Base-by-base conservation (phyloP, 2,888 invertebrate genomes). In the Cartodere bifasciata region DNA sequence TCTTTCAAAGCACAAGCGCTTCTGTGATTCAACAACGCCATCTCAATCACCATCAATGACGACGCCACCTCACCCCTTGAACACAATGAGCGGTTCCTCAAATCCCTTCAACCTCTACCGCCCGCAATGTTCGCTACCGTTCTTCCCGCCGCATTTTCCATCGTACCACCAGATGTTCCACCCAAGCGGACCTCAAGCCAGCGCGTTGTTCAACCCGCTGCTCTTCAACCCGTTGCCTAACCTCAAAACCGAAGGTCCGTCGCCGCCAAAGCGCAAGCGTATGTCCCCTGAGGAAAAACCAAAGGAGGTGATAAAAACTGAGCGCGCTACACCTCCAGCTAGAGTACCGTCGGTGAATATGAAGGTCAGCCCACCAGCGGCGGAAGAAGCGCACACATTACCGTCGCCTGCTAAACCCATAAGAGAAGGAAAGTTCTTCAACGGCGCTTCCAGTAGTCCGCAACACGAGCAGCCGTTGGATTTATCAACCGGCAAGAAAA, bases 1-100 rank as follows among this genome's bases (percentile, higher is more conserved):
- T 15, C 68, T 97, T 28, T 79, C 88, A 41, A 97, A 97, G 54
- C 97, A 97, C 62, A 91, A 92, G 63, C 70, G 92, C 44, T 92
- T 91, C 64, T 97, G 95, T 62, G 94, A 94, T 58, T 83, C 88
- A 2, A 75, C 80, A 15, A 64, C 70, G 28, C 59, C 68, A 2
- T 46, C 55, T 13, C n/a, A n/a, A n/a, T 39, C 50, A 9, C 53
- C 56, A 3, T 48, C 57, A 14, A 41, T 54, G 14, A 51, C 61
- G 2, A 55, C 50, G 20, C 47, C 50, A 9, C 53, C 51, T 31
- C 35, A 55, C 24, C 47, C 51, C 11, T 30, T 53, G 23, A 49
- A 50, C 29, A 53, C 50, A 23, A 59, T 55, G 49, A 49, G 47
- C 34, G 48, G 40, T 31, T 54, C 48, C 32, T 57, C 53, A 35